Percentiles rank a stretch among this genome's conserved stretches.
Conservation (phyloP, 2,113 vertebrate genomes). For the Corynorhinus townsendii region DNA sequence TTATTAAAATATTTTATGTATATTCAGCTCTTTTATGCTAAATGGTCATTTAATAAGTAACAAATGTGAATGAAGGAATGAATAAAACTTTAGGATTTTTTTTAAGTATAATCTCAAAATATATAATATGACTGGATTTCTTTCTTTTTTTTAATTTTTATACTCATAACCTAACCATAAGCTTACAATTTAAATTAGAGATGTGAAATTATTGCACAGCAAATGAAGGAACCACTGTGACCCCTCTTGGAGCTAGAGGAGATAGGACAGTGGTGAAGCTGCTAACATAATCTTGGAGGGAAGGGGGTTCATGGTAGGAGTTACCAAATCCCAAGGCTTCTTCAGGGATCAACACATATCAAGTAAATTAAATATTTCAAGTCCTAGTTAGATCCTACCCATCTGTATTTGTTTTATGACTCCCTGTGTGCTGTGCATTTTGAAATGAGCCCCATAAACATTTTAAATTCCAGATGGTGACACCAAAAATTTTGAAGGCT, state of each 20-base stretch:
- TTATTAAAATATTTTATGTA: not conserved
- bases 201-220: not conserved
- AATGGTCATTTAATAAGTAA: not conserved
- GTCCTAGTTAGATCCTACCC: not conserved
- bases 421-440: not conserved
- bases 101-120: not conserved
- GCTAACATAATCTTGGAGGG: not conserved
- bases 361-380: not conserved
- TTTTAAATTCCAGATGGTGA: not conserved
- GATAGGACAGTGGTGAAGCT: not conserved
- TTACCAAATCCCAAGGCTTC: not conserved
- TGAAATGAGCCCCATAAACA: not conserved
- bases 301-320: rapidly evolving
- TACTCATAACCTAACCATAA: not conserved
- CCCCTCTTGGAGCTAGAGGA: not conserved
- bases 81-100: not conserved
- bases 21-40: not conserved
- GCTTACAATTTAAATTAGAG: not conserved
- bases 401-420: not conserved
- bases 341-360: not conserved
- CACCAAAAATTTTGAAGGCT: not conserved
- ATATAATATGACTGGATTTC: not conserved
- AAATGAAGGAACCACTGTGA: not conserved
- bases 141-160: not conserved
- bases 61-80: not conserved